phyloP scores from a whole-genome alignment of 2,888 invertebrate species.

The Empis stercorea region DNA sequence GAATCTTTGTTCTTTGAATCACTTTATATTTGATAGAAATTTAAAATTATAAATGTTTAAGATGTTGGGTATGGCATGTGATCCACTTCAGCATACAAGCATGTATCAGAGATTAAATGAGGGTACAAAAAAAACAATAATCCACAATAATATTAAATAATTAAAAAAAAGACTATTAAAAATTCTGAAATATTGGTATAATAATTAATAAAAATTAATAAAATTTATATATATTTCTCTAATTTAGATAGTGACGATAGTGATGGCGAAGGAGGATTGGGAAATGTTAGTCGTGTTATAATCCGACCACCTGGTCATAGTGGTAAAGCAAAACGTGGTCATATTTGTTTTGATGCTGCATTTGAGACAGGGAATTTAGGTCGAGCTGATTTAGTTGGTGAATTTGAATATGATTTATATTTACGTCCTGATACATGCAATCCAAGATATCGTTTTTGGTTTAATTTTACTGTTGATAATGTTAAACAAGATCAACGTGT shows the following conservation, averaged over 20 bases:
- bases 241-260: slow-evolving; percentile 78
- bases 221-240: neutral
- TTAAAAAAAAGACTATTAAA: neutral
- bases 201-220: too few relatives aligned
- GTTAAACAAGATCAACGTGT: slow-evolving; percentile 87
- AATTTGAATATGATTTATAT: slow-evolving; percentile 92
- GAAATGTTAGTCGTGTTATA: slow-evolving; percentile 79
- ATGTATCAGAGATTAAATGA: slow-evolving; percentile 48
- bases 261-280: slow-evolving; percentile 84
- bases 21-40: neutral
- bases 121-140: slow-evolving; percentile 27
- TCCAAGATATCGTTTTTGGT: slow-evolving; percentile 88
- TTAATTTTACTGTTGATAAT: slow-evolving; percentile 96
- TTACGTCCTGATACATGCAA: slow-evolving; percentile 94
- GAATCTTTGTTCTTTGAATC: neutral
- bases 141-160: neutral
- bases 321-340: slow-evolving; percentile 91
- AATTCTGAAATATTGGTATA: neutral
- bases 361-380: slow-evolving; percentile 96
- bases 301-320: slow-evolving; percentile 84
- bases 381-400: slow-evolving; percentile 84
- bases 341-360: slow-evolving; percentile 92
- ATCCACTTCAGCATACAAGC: slow-evolving; percentile 46
- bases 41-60: slow-evolving; percentile 10
- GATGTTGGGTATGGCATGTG: slow-evolving; percentile 34